Base-by-base conservation (phyloP, 1,140 invertebrate genomes). In the Drosophila tristis region DNA sequence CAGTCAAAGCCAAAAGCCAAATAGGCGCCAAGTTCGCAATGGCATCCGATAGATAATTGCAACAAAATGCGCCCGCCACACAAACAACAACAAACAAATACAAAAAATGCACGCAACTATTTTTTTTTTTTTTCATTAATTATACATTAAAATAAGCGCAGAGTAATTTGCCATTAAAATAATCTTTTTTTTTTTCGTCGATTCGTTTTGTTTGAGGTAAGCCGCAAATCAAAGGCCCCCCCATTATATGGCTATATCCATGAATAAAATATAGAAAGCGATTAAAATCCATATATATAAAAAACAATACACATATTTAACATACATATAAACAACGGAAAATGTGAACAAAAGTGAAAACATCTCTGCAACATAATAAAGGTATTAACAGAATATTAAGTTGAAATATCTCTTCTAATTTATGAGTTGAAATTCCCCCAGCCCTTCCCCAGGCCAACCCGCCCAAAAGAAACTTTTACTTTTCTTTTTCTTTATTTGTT, bases 21-120 rank as follows among this genome's bases (percentile, higher is more conserved):
- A 61, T 75, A 84, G 80, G 80, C 81, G 81, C 81, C 81, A 86
- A 87, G 84, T 87, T 82, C 84, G 78, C 82, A 45, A 74, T 78
- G 62, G 78, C 75, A 65, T 48, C 54, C 71, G 61, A 57, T 60
- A 66, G 63, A 57, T 68, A 78, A 66, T 57, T 47, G 55, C 44
- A 70, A 44, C 62, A 55, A 75, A 72, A 63, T 57, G 68, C 23
- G 23, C 2, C 23, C 2, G 61, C 59, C 23, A 26, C 42, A 56
- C 45, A 49, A 50, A 54, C 47, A 48, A 45, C 16, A 45, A 43
- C 25, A 62, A 51, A 20, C 0, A 20, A 20, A 20, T 39, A 51
- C 29, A 53, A 3, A 56, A 51, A 65, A 74, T 65, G 49, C 31
- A 8, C 31, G 25, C 57, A 68, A 71, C 65, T 71, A 71, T 64